These are phyloP conservation scores for Hydrotaea diabolus DNA, from an alignment of 2,888 invertebrate genomes.

Conservation along the genomic window DNA sequence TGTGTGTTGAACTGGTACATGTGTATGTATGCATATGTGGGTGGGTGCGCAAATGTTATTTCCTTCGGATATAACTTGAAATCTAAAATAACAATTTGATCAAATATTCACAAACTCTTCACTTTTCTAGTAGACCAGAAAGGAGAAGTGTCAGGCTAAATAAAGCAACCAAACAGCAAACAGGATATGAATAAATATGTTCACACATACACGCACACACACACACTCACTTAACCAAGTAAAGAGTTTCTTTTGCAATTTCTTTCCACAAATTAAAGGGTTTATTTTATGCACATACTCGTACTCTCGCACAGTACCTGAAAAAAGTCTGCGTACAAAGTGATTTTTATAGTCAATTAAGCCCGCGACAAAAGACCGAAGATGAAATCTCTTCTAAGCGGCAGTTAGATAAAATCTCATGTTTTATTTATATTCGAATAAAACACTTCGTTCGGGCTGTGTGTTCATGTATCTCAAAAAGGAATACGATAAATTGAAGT, in stretches of 20 bases:
- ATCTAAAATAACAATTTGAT: conserved; percentile 51
- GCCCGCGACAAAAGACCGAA: too few relatives aligned
- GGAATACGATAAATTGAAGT: not conserved
- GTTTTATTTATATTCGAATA: not conserved
- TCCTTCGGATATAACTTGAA: conserved; percentile 60
- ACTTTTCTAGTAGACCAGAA: conserved; percentile 11
- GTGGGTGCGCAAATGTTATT: conserved; percentile 46
- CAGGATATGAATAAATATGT: conserved; percentile 47
- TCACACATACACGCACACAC: conserved; percentile 58
- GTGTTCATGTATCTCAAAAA: too few relatives aligned
- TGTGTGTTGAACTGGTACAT: conserved; percentile 19
- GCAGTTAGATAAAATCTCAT: not conserved
- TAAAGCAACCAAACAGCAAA: conserved; percentile 1
- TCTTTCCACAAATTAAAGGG: not conserved
- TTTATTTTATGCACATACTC: not conserved
- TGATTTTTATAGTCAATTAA: not conserved
- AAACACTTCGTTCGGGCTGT: too few relatives aligned
- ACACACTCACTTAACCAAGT: conserved; percentile 20
- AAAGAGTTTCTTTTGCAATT: conserved; percentile 1
- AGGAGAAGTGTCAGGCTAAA: conserved; percentile 28
- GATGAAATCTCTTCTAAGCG: not conserved
- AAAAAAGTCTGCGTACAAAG: not conserved
- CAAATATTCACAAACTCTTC: conserved; percentile 34
- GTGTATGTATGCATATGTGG: conserved; percentile 14
- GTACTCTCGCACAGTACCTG: not conserved